These are phyloP conservation scores for Gulo gulo DNA, from an alignment of 2,113 vertebrate species.

Conservation along the genomic window DNA sequence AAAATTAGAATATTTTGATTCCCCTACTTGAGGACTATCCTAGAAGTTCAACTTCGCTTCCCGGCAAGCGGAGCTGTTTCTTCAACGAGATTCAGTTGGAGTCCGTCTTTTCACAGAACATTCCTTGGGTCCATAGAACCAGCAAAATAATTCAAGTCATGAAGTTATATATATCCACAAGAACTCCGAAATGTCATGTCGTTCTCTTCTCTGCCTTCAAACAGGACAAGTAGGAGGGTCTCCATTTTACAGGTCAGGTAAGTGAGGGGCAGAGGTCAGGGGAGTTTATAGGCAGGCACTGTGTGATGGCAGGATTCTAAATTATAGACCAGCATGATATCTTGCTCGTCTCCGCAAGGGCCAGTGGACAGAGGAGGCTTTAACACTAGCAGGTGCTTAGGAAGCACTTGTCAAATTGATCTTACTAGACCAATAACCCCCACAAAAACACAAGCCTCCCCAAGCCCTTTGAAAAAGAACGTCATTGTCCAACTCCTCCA, in stretches of 20 bases:
- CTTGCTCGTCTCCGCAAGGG: background rate
- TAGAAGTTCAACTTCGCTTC: background rate
- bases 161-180: background rate
- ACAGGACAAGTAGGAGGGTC: background rate
- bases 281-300: background rate
- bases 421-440: background rate
- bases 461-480: background rate
- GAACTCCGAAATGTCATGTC: background rate
- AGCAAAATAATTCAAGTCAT: background rate
- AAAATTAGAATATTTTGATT: background rate
- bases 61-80: background rate
- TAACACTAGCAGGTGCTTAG: background rate
- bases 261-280: background rate
- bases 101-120: background rate
- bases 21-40: background rate
- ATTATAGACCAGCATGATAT: background rate
- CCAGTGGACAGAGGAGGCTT: background rate
- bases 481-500: accelerated
- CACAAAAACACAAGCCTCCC: background rate
- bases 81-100: background rate
- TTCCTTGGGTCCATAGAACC: background rate
- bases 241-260: background rate
- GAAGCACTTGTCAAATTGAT: background rate
- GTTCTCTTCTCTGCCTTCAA: background rate
- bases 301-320: background rate